Conservation (phyloP, 2,113 vertebrate species). For the Gallinago paraguaiae region DNA sequence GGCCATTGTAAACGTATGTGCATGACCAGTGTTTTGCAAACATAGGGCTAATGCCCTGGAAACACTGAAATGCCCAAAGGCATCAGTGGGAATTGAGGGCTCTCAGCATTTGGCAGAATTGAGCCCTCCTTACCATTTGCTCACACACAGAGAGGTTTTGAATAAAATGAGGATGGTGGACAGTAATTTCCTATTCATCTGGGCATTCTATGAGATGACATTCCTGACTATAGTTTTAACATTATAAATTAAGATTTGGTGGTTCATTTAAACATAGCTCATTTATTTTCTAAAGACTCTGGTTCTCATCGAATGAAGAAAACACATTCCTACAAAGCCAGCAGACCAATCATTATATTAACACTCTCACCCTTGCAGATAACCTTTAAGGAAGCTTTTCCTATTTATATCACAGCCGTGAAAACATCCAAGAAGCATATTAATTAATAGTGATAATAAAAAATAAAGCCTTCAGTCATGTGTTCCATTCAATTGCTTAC, state of each 20-base stretch:
- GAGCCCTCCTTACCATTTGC: background rate
- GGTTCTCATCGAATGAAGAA: background rate
- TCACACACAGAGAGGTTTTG: background rate
- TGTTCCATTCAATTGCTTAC: constrained; percentile 28
- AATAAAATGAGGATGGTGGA: background rate
- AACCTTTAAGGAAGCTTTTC: constrained; percentile 26
- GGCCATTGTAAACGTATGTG: background rate
- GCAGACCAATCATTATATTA: background rate
- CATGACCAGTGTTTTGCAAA: background rate
- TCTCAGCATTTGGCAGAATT: background rate
- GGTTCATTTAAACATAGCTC: background rate
- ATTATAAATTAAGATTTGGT: background rate
- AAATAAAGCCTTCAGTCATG: constrained; percentile 39
- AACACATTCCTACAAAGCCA: background rate
- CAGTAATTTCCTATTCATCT: background rate
- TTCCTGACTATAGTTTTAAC: background rate
- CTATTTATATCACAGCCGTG: constrained; percentile 14
- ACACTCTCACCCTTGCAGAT: background rate
- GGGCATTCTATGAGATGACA: background rate
- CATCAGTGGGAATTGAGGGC: background rate
- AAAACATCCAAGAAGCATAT: constrained; percentile 36
- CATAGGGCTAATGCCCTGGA: background rate
- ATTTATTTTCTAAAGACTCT: constrained; percentile 4
- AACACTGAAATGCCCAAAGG: background rate
- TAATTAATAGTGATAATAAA: constrained; percentile 48